Conservation (phyloP, 1,140 invertebrate genomes). For the Onthophagus taurus region DNA sequence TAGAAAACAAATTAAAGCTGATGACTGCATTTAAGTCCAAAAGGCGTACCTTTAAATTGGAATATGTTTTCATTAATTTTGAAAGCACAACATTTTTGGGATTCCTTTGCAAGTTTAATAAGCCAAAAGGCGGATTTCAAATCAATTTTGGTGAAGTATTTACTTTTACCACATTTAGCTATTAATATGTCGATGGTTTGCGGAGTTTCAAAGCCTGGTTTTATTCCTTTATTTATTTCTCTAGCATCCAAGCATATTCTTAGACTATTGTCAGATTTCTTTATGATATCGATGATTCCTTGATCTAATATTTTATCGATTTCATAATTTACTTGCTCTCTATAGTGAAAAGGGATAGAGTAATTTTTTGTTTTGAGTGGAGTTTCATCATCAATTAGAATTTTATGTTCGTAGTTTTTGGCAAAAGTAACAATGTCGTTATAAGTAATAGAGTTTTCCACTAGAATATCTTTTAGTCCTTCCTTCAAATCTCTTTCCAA, state of each 20-base stretch:
- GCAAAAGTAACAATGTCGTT: too few species aligned
- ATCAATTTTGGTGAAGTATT: not conserved
- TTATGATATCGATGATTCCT: too few species aligned
- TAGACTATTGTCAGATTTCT: not conserved
- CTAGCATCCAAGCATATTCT: not conserved
- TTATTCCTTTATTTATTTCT: not conserved
- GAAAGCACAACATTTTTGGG: slow-evolving; percentile 5
- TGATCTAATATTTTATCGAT: too few species aligned
- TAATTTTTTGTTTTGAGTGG: too few species aligned
- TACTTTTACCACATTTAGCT: not conserved
- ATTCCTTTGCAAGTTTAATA: not conserved
- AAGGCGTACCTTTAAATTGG: slow-evolving; percentile 2
- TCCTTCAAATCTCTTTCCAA: too few species aligned
- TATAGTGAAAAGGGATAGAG: too few species aligned
- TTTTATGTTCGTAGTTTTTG: too few species aligned
- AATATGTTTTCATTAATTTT: slow-evolving; percentile 4
- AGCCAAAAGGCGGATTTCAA: slow-evolving; percentile 2
- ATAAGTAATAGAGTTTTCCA: too few species aligned
- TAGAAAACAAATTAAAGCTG: not conserved
- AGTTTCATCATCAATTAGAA: too few species aligned
- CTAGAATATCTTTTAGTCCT: too few species aligned
- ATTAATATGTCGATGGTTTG: slow-evolving; percentile 2
- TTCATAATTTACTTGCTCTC: too few species aligned
- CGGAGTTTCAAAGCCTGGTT: not conserved
- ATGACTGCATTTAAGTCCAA: not conserved